Percentiles rank a stretch among this genome's conserved stretches.
phyloP scores from a whole-genome alignment of 2,888 invertebrate genomes.

The Carabus problematicus region DNA sequence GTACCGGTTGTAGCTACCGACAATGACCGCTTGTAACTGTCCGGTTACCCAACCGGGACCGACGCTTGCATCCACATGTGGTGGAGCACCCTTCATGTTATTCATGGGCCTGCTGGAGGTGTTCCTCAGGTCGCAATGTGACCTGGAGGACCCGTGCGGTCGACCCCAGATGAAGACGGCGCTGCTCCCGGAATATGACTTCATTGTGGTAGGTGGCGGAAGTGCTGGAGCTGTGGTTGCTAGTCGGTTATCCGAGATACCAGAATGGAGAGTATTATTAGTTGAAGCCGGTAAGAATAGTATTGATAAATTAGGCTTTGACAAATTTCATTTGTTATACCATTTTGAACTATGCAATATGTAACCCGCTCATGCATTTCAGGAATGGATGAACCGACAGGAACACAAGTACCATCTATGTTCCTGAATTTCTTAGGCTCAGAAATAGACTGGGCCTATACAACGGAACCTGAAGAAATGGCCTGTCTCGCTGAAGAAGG shows the following conservation, averaged over 20 bases:
- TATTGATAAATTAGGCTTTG: background rate
- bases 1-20: background rate
- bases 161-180: slow-evolving; percentile 68
- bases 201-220: slow-evolving; percentile 77
- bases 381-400: slow-evolving; percentile 87
- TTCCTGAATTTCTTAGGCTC: slow-evolving; percentile 86
- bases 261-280: slow-evolving; percentile 74
- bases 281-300: slow-evolving; percentile 71
- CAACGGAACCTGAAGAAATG: slow-evolving; percentile 81
- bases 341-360: background rate
- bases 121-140: slow-evolving; percentile 84
- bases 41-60: slow-evolving; percentile 82
- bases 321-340: background rate
- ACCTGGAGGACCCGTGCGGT: slow-evolving; percentile 86
- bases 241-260: slow-evolving; percentile 74
- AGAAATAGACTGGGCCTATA: slow-evolving; percentile 87
- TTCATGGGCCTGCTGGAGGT: slow-evolving; percentile 90
- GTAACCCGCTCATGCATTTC: too few relatives aligned
- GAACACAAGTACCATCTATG: slow-evolving; percentile 89
- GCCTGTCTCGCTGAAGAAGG: slow-evolving; percentile 77
- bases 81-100: slow-evolving; percentile 85
- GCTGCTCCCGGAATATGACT: slow-evolving; percentile 73
- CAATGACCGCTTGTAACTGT: slow-evolving; percentile 76
- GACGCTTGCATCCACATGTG: slow-evolving; percentile 83
- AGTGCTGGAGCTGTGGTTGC: slow-evolving; percentile 77